These are phyloP conservation scores for Mechanitis messenoides DNA, from an alignment of 2,888 invertebrate species.

Conservation along the genomic window DNA sequence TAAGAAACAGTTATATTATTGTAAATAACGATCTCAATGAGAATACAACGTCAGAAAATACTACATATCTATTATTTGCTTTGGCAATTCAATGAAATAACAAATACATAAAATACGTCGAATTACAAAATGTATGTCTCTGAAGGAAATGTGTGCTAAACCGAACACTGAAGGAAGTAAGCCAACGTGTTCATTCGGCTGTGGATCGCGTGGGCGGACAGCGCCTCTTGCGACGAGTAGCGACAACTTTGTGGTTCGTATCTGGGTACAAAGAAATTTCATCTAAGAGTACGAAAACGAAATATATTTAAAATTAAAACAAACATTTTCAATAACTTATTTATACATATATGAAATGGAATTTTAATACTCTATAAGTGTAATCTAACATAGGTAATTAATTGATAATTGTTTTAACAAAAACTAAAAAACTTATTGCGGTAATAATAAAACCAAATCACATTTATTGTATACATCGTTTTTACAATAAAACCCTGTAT, in stretches of 20 bases:
- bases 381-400: too few relatives aligned
- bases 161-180: conserved; percentile 32
- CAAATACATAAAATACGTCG: not conserved
- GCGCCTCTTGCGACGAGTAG: conserved; percentile 67
- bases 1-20: too few relatives aligned
- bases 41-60: not conserved
- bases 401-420: too few relatives aligned
- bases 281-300: not conserved
- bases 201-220: conserved; percentile 34
- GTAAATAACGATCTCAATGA: too few relatives aligned
- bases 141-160: conserved; percentile 26
- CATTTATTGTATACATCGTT: not conserved
- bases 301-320: too few relatives aligned
- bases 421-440: too few relatives aligned
- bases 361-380: too few relatives aligned
- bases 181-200: conserved; percentile 43
- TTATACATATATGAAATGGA: too few relatives aligned
- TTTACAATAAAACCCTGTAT: not conserved
- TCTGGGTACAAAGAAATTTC: conserved; percentile 15
- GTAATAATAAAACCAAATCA: too few relatives aligned
- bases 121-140: not conserved
- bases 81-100: not conserved
- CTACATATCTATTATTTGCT: not conserved
- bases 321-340: too few relatives aligned
- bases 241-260: conserved; percentile 39